Evolutionary conservation across 2,797 vertebrate genomes (phyloP), one percentile per base, ranked within the genome.

Genomic region (Danio kyathit): DNA sequence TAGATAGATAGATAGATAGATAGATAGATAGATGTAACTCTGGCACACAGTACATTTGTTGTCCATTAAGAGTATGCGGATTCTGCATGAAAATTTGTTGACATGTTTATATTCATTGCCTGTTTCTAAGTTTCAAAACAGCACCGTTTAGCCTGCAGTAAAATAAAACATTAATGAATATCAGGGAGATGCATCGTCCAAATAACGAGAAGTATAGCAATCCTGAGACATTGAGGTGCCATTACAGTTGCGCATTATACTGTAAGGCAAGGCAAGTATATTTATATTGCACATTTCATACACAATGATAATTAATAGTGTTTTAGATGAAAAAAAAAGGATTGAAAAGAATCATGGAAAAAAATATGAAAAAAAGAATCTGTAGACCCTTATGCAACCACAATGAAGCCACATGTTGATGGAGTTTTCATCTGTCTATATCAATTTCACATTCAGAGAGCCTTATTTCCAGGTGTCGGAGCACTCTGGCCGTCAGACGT

Each of bases 381-480:
- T 69, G 13, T 67, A 48, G 67, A 38, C 14, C 1, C 2, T 17
- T 57, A 11, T 57, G 14, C 16, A 13, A 46, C n/a, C 41, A 16
- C 17, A 59, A 46, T 29, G 46, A 74, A 44, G 38, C 4, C 70
- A 57, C 13, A 60, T 60, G 13, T 61, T 41, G 12, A 70, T 60
- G 7, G 14, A 14, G 13, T 52, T 61, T 63, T 72, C 40, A 43
- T 72, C 40, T 63, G 48, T 72, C 57, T 72, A 61, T 64, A 69
- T 72, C 13, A 71, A 52, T 71, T 61, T 72, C 52, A 72, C 48
- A 38, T 61, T n/a, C 46, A 43, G 57, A 52, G 40, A 21, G 14
- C 57, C 49, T 52, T 54, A 46, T 64, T 72, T 54, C 66, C 59
- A 63, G 59, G 67, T 79, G 19, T 72, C 16, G 6, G 40, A 76